Base-by-base conservation (phyloP, 2,888 invertebrate genomes). In the Rhamphomyia laevipes region DNA sequence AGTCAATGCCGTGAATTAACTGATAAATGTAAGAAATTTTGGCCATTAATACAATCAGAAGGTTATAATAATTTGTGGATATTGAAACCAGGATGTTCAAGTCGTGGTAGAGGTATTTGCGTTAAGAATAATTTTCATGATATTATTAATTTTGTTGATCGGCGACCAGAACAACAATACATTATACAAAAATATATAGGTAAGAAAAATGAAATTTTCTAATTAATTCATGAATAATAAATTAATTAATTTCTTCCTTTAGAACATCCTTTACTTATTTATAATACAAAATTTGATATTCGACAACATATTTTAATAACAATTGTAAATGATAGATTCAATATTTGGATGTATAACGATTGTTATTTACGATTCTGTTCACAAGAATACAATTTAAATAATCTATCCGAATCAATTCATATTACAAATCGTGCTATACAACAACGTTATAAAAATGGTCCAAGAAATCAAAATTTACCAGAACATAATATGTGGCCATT, bases 251-350 rank as follows among this genome's bases (percentile, higher is more conserved):
- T 38, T 38, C 11, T 17, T 17, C 71, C 11, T 17, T 17, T 71
- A 86, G 88, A 89, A 71, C 80, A 83, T 43, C 92, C 92, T 1
- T 66, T 90, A 43, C 68, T 93, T 42, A 80, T 93, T 37, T 77
- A 87, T 64, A 81, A 84, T 52, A 90, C 90, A 1, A 93, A 93
- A 72, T 93, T 93, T 64, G 92, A 93, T 63, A 89, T 93, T 54
- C 77, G 92, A 10, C 89, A 90, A 68, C 92, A 91, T 78, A 91
- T 90, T 67, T 69, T 93, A 46, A 50, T 68, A 4, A 83, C 90
- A 1, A 87, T 68, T 11, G 54, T 86, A 37, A 83, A 81, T 57
- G 78, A 77, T 56, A 86, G 86, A 0, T 72, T 92, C 45, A 82
- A 83, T 1, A 80, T 93, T 60, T 93, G 90, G 88, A 81, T 89